phyloP scores from a whole-genome alignment of 64 coral and sea anemone species.

The Actinia tenebrosa region DNA sequence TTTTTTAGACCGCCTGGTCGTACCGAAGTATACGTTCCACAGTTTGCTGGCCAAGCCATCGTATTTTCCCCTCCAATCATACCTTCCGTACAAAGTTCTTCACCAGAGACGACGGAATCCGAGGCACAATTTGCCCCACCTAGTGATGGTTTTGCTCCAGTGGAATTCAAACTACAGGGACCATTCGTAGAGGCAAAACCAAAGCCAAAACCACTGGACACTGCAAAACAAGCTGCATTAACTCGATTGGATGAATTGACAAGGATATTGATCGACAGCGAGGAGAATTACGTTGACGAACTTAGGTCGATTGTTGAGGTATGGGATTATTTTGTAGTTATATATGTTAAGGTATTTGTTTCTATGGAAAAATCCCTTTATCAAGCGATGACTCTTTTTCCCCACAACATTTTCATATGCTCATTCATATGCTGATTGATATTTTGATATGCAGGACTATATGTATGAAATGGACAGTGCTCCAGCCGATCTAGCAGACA shows the following conservation, averaged over 20 bases:
- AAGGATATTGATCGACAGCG: constrained; percentile 56
- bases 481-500: constrained; percentile 55
- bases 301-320: constrained; percentile 74
- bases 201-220: constrained; percentile 40
- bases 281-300: constrained; percentile 66
- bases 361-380: too few relatives aligned
- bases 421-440: too few relatives aligned
- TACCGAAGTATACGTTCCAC: constrained; percentile 65
- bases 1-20: constrained; percentile 26
- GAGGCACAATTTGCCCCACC: constrained; percentile 38
- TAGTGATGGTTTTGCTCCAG: constrained; percentile 33
- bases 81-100: constrained; percentile 12
- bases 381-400: neutral
- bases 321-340: neutral
- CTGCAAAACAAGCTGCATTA: constrained; percentile 34
- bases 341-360: neutral
- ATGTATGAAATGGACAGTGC: constrained; percentile 74
- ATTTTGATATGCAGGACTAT: constrained; percentile 36
- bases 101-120: constrained; percentile 18
- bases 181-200: constrained; percentile 50
- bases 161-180: constrained; percentile 61
- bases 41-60: constrained; percentile 75
- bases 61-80: constrained; percentile 81
- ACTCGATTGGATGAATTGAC: constrained; percentile 61
- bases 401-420: neutral